These are phyloP conservation scores for Glareola pratincola DNA, from an alignment of 2,113 vertebrate species.

Conservation along the genomic window DNA sequence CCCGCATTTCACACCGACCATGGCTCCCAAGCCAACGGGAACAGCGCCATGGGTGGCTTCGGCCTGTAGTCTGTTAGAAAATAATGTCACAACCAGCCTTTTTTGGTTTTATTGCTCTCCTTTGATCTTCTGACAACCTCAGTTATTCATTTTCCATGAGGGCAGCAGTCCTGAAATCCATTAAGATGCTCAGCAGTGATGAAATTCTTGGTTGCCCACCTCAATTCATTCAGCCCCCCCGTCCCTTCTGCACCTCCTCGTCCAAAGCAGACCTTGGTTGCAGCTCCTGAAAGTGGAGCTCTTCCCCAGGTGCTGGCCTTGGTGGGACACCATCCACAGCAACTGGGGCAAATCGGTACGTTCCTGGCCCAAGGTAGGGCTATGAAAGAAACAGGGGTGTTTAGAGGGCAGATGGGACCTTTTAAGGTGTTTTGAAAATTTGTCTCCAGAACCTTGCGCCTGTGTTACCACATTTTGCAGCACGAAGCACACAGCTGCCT, in stretches of 20 bases:
- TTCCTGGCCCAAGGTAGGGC: rapidly evolving
- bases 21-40: not conserved
- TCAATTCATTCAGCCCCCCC: not conserved
- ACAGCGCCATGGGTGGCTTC: not conserved
- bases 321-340: not conserved
- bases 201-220: not conserved
- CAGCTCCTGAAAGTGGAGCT: not conserved
- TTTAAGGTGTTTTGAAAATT: not conserved
- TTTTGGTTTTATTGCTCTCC: not conserved
- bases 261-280: not conserved
- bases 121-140: not conserved
- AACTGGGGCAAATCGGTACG: rapidly evolving
- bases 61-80: not conserved
- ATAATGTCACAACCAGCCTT: not conserved
- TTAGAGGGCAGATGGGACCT: not conserved
- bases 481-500: not conserved
- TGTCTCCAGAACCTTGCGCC: not conserved
- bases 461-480: not conserved
- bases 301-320: not conserved
- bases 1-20: rapidly evolving
- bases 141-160: not conserved
- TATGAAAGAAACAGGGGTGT: not conserved
- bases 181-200: not conserved
- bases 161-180: not conserved
- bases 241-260: not conserved